Base-by-base conservation (phyloP, 2,113 vertebrate species). In the Nycticorax nycticorax region DNA sequence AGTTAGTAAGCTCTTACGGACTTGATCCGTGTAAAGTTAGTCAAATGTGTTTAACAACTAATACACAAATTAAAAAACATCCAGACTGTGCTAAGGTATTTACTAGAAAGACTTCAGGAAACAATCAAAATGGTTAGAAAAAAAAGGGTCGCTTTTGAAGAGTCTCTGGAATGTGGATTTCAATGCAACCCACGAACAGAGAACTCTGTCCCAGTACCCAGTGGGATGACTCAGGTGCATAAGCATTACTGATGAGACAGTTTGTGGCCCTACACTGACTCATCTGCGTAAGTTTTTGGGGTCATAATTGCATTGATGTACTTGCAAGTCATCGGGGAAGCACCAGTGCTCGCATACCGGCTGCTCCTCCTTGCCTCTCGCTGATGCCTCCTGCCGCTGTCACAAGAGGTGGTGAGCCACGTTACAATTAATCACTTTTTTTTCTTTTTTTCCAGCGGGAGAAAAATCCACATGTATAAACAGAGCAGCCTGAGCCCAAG, bases 281-380 rank as follows among this genome's bases (percentile, higher is more conserved):
- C 94, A 95, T 85, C 37, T 91, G 32, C 80, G 6, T 94, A 96
- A 95, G 82, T 74, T 77, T 85, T 94, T 28, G 12, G 96, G 96
- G 91, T 79, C 86, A 89, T 96, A 95, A 97, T 84, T 92, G 68
- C 93, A 86, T 88, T 22, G 59, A 85, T 33, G 71, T 83, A 89
- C 67, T 82, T 93, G 92, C 88, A 92, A 96, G 85, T 92, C 94
- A 95, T 39, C 41, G 19, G 78, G 79, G 90, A 95, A 96, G 88
- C 77, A 87, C 86, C 76, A 66, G 4, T 6, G 13, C 63, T 83
- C 55, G 50, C 67, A 80, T 68, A 47, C 57, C 32, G 53, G 8
- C 66, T 85, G 80, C 74, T 92, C 89, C 92, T 37, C 32, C 80
- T 47, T 33, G 62, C 74, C 91, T 93, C 77, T 78, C 3, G 0